These are phyloP conservation scores for Oryzias melastigma DNA, from an alignment of 2,113 vertebrate genomes.

Conservation along the genomic window DNA sequence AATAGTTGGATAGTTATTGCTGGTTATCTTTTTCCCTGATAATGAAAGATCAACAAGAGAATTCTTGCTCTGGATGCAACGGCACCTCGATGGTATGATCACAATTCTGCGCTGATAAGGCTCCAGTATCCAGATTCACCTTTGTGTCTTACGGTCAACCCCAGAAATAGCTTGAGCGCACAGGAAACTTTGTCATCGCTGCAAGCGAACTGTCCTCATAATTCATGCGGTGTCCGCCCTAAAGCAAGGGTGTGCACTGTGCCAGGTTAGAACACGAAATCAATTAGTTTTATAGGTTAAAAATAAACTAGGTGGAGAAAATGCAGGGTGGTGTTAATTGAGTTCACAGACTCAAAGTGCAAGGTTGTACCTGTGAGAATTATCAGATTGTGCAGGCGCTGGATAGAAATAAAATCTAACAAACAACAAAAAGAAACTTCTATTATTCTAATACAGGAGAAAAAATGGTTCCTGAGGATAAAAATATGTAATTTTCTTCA, in stretches of 20 bases:
- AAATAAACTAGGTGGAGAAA: conserved; percentile 67
- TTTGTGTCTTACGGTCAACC: conserved; percentile 17
- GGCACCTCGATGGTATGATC: conserved; percentile 4
- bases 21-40: conserved; percentile 38
- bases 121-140: conserved; percentile 20
- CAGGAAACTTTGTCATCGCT: conserved; percentile 28
- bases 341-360: conserved; percentile 75
- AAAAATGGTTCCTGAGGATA: background rate
- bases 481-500: background rate
- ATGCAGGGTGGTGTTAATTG: conserved; percentile 77
- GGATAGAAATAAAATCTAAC: conserved; percentile 45
- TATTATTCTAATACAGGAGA: conserved; percentile 25
- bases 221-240: conserved; percentile 34
- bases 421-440: conserved; percentile 27
- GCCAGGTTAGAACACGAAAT: conserved; percentile 63
- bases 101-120: conserved; percentile 11
- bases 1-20: conserved; percentile 32
- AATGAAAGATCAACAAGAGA: conserved; percentile 46
- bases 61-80: conserved; percentile 14
- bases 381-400: conserved; percentile 54
- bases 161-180: conserved; percentile 23
- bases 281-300: conserved; percentile 67
- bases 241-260: conserved; percentile 29
- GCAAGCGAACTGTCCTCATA: conserved; percentile 39
- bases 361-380: conserved; percentile 77